phyloP scores from a whole-genome alignment of 2,797 vertebrate species.

The Vireo griseus region DNA sequence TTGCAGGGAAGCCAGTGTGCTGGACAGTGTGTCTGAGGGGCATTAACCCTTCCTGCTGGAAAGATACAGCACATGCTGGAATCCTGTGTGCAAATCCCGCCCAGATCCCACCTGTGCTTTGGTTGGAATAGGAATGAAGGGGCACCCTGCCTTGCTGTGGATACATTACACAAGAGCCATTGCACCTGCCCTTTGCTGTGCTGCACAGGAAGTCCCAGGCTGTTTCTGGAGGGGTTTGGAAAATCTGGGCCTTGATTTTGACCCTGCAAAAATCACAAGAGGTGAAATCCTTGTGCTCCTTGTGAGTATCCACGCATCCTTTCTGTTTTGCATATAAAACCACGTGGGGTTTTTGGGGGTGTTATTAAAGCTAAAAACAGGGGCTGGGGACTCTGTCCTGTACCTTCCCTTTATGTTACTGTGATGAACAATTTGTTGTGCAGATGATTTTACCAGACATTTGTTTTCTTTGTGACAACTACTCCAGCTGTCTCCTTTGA shows the following conservation, averaged over 20 bases:
- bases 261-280: neutral
- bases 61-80: neutral
- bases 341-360: rapidly evolving
- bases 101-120: neutral
- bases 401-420: neutral
- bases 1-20: neutral
- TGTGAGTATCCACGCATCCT: neutral
- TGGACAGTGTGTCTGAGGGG: rapidly evolving
- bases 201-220: neutral
- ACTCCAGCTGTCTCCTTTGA: neutral
- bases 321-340: neutral
- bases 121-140: neutral
- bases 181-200: neutral
- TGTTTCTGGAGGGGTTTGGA: neutral
- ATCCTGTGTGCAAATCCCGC: neutral
- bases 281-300: neutral
- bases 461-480: neutral
- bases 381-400: neutral
- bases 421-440: rapidly evolving
- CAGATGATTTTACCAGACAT: neutral
- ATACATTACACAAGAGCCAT: too few species aligned
- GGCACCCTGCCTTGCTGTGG: neutral
- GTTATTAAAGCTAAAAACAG: neutral
- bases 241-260: neutral
- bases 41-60: neutral